A percentile compares a stretch with the other conserved stretches of the same genome.
These are phyloP conservation scores for Nephrotoma flavescens DNA, from an alignment of 2,888 invertebrate genomes.

Conservation along the genomic window DNA sequence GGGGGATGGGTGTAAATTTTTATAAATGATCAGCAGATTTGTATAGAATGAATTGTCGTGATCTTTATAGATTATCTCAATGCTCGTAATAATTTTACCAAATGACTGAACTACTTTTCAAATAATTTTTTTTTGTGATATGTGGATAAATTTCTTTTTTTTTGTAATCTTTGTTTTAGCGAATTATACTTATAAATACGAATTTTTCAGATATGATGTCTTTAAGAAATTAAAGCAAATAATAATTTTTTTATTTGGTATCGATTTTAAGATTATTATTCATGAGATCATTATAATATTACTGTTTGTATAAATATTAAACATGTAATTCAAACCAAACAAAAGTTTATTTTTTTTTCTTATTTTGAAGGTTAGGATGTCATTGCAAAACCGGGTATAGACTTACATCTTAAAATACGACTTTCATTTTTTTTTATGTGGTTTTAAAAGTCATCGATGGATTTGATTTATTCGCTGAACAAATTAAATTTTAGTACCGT, in stretches of 20 bases:
- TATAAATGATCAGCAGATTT: neutral
- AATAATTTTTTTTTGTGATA: neutral
- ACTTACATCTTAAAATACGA: neutral
- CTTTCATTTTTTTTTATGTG: neutral
- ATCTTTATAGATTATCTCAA: neutral
- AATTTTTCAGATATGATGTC: neutral
- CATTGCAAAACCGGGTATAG: neutral
- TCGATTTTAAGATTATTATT: neutral
- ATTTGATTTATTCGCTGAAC: neutral
- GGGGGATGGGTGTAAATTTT: no score
- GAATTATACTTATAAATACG: neutral
- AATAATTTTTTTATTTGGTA: neutral
- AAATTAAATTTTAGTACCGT: neutral
- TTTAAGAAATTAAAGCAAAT: neutral
- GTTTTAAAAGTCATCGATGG: neutral
- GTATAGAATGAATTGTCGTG: neutral
- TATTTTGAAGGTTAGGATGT: neutral
- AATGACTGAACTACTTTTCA: neutral
- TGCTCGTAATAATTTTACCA: neutral
- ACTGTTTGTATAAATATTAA: neutral
- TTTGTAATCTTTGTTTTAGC: neutral
- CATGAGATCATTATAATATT: neutral
- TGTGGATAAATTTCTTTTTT: neutral
- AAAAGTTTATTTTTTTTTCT: neutral
- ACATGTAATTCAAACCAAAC: neutral